Conservation (phyloP, 2,888 invertebrate genomes). For the Habroteleia sp. region DNA sequence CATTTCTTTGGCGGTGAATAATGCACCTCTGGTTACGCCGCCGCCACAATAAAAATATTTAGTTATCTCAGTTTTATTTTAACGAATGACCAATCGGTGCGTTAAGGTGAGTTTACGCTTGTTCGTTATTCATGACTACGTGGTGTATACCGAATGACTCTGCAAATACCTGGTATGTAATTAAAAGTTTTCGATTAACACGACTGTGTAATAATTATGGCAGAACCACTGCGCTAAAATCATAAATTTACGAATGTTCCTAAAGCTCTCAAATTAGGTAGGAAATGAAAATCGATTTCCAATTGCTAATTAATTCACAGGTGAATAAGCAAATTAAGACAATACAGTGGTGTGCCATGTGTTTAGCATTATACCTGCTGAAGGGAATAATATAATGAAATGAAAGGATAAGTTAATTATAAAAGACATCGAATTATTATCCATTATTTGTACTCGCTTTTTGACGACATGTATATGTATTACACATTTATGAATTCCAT, state of each 20-base stretch:
- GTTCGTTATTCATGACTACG: constrained; percentile 60
- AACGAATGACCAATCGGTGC: constrained; percentile 54
- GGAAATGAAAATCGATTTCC: constrained; percentile 63
- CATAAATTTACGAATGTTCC: constrained; percentile 64
- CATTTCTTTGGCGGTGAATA: constrained; percentile 23
- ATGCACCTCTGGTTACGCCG: constrained; percentile 15
- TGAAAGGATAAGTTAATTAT: constrained; percentile 42
- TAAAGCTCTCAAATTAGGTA: constrained; percentile 59
- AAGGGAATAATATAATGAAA: constrained; percentile 41
- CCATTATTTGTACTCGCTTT: too few relatives aligned
- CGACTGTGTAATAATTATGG: constrained; percentile 67
- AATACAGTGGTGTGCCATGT: constrained; percentile 52
- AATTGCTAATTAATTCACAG: constrained; percentile 59
- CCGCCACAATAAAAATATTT: constrained; percentile 45
- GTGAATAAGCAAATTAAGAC: constrained; percentile 58
- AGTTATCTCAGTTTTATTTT: constrained; percentile 57
- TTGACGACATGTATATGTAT: too few relatives aligned
- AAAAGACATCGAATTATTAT: too few relatives aligned
- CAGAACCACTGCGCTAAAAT: constrained; percentile 56
- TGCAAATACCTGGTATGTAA: constrained; percentile 68
- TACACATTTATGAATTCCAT: too few relatives aligned
- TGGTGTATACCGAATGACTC: constrained; percentile 58
- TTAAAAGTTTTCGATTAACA: constrained; percentile 74
- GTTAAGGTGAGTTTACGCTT: constrained; percentile 53
- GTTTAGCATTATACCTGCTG: constrained; percentile 51